Evolutionary conservation across 2,113 vertebrate species (phyloP), one percentile per base, ranked within the genome.

Genomic region (Megatriorchis doriae): DNA sequence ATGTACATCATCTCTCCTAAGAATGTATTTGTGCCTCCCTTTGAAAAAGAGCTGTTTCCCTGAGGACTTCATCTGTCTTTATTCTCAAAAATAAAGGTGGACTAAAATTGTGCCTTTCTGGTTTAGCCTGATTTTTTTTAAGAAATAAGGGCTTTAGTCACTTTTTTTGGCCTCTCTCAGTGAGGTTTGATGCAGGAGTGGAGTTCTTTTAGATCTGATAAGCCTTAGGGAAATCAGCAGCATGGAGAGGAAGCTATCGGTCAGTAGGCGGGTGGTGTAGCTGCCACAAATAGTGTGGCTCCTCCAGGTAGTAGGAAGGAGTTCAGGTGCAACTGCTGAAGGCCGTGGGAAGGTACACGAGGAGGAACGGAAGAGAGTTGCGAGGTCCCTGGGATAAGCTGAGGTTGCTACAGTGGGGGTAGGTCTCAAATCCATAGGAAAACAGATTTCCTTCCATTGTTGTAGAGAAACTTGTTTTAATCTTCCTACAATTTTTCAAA

Each of bases 131-230:
- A 16, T 93, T 66, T 38, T 38, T 38, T 45, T 72, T 52, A 38
- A 53, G 45, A 80, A 81, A 31, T 68, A 17, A 52, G 25, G 20
- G 4, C 18, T 72, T 56, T 10, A 75, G 52, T 81, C 4, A 3
- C 18, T 34, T 43, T 31, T 36, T 59, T 36, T 55, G 32, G 9
- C 58, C 3, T 92, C 3, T 77, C 23, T 86, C 13, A 6, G 55
- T 1, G 10, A 45, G 42, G 22, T 67, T 84, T 82, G 47, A 9
- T 0, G 0, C 10, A 16, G 71, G 40, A 70, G 45, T 7, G 17
- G 80, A 74, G 55, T 40, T 81, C 4, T 58, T 81, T 7, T 9
- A 68, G 26, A 10, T 86, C n/a, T 85, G 61, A 19, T 23, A 55
- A 85, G 43, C 55, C 59, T 53, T 71, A 21, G 42, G 43, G 58